Evolutionary conservation across 2,797 vertebrate species (phyloP).

Genomic region (Furcifer pardalis): DNA sequence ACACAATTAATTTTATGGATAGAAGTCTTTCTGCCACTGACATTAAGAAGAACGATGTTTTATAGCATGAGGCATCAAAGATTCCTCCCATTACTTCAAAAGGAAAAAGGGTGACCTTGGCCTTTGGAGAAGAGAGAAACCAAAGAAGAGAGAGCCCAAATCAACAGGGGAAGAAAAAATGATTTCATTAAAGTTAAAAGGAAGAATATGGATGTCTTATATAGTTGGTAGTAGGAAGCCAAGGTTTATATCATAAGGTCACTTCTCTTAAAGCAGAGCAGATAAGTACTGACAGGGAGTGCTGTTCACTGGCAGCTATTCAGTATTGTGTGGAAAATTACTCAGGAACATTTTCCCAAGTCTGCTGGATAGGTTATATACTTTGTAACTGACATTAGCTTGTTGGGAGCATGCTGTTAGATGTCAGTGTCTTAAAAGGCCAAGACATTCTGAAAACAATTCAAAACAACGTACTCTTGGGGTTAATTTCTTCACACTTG

Average conservation of each 20-base stretch:
- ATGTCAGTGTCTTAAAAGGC: background rate
- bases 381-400: slow-evolving; percentile 37
- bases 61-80: background rate
- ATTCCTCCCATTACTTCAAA: background rate
- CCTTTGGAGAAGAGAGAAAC: background rate
- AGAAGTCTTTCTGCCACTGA: background rate
- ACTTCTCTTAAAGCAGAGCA: slow-evolving; percentile 29
- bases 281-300: slow-evolving; percentile 45
- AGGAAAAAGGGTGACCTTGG: background rate
- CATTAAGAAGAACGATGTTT: background rate
- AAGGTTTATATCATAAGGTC: slow-evolving; percentile 24
- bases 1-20: background rate
- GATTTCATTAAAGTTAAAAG: slow-evolving; percentile 47
- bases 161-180: background rate
- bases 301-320: slow-evolving; percentile 44
- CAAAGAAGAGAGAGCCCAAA: too few species aligned
- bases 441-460: slow-evolving; percentile 19
- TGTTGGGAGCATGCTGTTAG: slow-evolving; percentile 12
- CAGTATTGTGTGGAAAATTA: slow-evolving; percentile 36
- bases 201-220: background rate
- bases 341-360: slow-evolving; percentile 35
- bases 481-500: background rate
- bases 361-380: slow-evolving; percentile 22
- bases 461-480: background rate
- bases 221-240: background rate